Conservation (phyloP, 2,113 vertebrate species). For the Megaleporinus macrocephalus region DNA sequence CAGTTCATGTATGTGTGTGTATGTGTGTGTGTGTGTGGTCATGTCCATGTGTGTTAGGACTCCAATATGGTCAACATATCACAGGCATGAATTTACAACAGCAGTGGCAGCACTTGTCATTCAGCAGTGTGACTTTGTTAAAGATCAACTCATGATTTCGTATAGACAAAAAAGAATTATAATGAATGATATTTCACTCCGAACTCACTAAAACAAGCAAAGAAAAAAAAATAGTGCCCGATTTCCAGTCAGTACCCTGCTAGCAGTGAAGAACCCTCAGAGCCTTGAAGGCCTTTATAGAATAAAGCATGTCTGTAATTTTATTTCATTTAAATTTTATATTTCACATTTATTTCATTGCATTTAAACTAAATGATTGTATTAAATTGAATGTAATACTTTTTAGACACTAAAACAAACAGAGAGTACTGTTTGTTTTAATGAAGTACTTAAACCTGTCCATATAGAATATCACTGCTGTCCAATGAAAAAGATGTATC, state of each 20-base stretch:
- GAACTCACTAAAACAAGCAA: neutral
- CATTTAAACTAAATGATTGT: too few relatives aligned
- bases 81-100: neutral
- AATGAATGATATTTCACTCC: neutral
- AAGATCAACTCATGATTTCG: neutral
- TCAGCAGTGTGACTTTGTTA: neutral
- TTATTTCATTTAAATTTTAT: too few relatives aligned
- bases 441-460: neutral
- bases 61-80: constrained; percentile 1
- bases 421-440: too few relatives aligned
- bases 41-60: neutral
- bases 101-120: neutral
- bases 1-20: constrained; percentile 22
- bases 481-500: too few relatives aligned
- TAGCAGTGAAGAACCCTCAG: too few relatives aligned
- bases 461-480: too few relatives aligned
- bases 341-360: too few relatives aligned
- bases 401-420: too few relatives aligned
- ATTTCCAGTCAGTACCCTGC: neutral
- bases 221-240: neutral
- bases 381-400: too few relatives aligned
- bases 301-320: too few relatives aligned
- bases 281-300: too few relatives aligned
- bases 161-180: neutral
- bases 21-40: constrained; percentile 10